A percentile compares a stretch with the other conserved stretches of the same genome.
These are phyloP conservation scores for Acleris sparsana DNA, from an alignment of 2,888 invertebrate genomes.

Conservation along the genomic window DNA sequence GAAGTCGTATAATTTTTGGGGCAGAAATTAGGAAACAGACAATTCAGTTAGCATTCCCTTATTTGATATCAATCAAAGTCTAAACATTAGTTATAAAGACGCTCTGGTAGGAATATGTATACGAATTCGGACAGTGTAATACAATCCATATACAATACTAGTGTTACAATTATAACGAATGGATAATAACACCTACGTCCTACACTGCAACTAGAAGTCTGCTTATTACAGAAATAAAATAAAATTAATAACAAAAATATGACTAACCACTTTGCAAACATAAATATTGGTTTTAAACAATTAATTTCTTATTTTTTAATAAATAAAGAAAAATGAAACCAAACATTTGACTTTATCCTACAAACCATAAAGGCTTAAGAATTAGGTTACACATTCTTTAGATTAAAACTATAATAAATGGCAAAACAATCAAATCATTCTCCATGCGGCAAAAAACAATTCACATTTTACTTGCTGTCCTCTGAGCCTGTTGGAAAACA, in stretches of 20 bases:
- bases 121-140: neutral
- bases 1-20: slow-evolving; percentile 1
- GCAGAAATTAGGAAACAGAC: neutral
- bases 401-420: neutral
- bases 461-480: slow-evolving; percentile 8
- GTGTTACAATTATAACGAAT: too few species aligned
- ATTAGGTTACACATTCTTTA: neutral
- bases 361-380: too few species aligned
- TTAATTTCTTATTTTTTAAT: too few species aligned
- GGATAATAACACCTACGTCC: too few species aligned
- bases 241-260: too few species aligned
- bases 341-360: too few species aligned
- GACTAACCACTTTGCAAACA: too few species aligned
- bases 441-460: slow-evolving; percentile 1
- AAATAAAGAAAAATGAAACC: too few species aligned
- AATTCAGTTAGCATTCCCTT: neutral
- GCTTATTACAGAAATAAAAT: too few species aligned
- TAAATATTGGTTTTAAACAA: too few species aligned
- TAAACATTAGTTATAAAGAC: neutral
- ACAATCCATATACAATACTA: neutral
- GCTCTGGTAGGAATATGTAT: neutral
- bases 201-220: too few species aligned
- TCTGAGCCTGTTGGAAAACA: slow-evolving; percentile 15
- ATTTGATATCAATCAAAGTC: neutral
- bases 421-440: slow-evolving; percentile 1